Conservation (phyloP, 1,140 invertebrate species). For the Monomorium pharaonis region DNA sequence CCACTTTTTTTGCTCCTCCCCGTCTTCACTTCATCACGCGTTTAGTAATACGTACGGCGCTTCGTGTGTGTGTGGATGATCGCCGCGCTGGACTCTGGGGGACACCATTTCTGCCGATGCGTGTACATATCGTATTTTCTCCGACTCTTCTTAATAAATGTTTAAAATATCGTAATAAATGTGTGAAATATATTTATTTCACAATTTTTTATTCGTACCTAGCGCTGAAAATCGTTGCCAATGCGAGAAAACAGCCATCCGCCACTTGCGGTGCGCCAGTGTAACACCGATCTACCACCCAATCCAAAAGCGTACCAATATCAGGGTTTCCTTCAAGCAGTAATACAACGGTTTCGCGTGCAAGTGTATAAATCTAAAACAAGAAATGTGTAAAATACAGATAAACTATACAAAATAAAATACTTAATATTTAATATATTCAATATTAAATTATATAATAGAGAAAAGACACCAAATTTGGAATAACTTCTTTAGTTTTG, state of each 20-base stretch:
- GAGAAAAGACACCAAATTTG: too few species aligned
- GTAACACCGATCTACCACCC: constrained; percentile 99
- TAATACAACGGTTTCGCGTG: constrained; percentile 96
- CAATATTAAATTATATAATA: too few species aligned
- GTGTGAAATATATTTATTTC: neutral
- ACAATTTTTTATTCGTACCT: constrained; percentile 86
- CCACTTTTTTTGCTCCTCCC: too few species aligned
- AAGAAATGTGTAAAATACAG: constrained; percentile 60
- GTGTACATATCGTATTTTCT: constrained; percentile 3
- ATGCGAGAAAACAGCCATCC: constrained; percentile 97
- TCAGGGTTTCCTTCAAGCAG: constrained; percentile 98
- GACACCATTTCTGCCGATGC: too few species aligned
- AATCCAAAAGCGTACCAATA: constrained; percentile 96
- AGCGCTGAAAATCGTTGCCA: constrained; percentile 98
- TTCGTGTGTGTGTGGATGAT: too few species aligned
- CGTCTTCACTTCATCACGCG: too few species aligned
- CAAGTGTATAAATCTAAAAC: constrained; percentile 94
- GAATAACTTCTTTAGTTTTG: too few species aligned
- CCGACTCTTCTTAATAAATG: constrained; percentile 14
- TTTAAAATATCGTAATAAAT: too few species aligned
- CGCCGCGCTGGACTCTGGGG: too few species aligned
- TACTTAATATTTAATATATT: neutral
- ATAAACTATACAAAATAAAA: constrained; percentile 38
- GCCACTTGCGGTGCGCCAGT: constrained; percentile 95
- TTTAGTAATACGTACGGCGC: too few species aligned